These are phyloP conservation scores for Paratrypauchen microcephalus DNA, from an alignment of 2,797 vertebrate genomes.

Conservation along the genomic window DNA sequence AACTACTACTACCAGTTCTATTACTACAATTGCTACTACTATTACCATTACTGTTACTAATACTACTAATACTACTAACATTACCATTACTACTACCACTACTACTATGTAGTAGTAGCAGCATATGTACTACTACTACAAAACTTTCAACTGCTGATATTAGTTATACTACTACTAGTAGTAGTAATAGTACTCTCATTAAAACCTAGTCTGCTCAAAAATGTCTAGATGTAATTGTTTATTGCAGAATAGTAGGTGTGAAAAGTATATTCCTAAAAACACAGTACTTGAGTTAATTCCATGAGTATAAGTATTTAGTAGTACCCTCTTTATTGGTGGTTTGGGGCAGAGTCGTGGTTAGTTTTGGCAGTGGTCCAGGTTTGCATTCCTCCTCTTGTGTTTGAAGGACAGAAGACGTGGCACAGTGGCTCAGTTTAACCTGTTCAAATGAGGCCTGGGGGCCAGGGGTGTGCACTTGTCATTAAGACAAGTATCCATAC, in stretches of 20 bases:
- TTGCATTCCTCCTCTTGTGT: slow-evolving; percentile 36
- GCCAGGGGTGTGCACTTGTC: background rate
- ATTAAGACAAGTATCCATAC: background rate
- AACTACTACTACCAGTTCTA: background rate
- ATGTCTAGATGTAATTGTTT: too few relatives aligned
- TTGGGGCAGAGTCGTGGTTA: slow-evolving; percentile 4
- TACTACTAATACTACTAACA: background rate
- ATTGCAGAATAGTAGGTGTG: too few relatives aligned
- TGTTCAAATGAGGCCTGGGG: too few relatives aligned
- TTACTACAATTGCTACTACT: background rate
- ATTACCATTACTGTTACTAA: background rate
- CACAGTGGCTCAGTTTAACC: background rate
- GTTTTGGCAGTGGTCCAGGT: slow-evolving; percentile 25
- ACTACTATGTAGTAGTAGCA: too few relatives aligned
- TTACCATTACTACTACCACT: background rate
- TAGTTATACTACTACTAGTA: too few relatives aligned
- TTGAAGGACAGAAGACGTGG: slow-evolving; percentile 51
- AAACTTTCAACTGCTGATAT: too few relatives aligned
- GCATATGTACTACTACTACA: too few relatives aligned
- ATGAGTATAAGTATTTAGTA: background rate
- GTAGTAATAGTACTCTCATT: too few relatives aligned
- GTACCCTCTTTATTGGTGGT: background rate
- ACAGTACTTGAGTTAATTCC: background rate
- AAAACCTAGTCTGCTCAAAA: too few relatives aligned
- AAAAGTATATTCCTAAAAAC: background rate